phyloP scores from a whole-genome alignment of 2,797 vertebrate species.

The Furcifer pardalis region DNA sequence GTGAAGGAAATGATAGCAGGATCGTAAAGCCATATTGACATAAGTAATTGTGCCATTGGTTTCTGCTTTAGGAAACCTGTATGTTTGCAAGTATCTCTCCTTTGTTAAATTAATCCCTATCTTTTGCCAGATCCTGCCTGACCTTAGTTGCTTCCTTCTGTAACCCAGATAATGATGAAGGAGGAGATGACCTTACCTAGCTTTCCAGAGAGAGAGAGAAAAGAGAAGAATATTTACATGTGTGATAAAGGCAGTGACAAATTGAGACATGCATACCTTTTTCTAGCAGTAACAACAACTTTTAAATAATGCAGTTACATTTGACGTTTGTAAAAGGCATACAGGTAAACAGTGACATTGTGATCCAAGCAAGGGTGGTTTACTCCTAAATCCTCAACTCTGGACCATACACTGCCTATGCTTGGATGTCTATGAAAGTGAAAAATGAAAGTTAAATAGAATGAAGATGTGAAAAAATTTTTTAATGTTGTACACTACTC shows the following conservation, averaged over 20 bases:
- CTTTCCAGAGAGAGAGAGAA: not conserved
- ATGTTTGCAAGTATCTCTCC: conserved; percentile 20
- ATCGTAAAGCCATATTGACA: conserved; percentile 83
- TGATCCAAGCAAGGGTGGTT: too few species aligned
- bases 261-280: not conserved
- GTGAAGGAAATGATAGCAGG: conserved; percentile 84
- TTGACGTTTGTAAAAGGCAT: not conserved
- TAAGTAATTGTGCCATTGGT: conserved; percentile 58
- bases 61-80: conserved; percentile 22
- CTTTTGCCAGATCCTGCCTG: conserved; percentile 22
- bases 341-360: not conserved
- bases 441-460: not conserved
- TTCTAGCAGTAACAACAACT: not conserved
- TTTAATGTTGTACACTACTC: not conserved
- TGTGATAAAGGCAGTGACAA: not conserved
- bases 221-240: too few species aligned
- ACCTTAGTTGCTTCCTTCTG: conserved; percentile 11
- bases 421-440: not conserved
- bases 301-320: not conserved
- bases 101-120: conserved; percentile 27
- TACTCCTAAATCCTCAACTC: too few species aligned
- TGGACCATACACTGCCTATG: too few species aligned
- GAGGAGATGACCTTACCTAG: not conserved
- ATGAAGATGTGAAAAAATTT: not conserved
- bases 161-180: conserved; percentile 6